Evolutionary conservation across 2,113 vertebrate genomes (phyloP).

Genomic region (Blennius ocellaris): DNA sequence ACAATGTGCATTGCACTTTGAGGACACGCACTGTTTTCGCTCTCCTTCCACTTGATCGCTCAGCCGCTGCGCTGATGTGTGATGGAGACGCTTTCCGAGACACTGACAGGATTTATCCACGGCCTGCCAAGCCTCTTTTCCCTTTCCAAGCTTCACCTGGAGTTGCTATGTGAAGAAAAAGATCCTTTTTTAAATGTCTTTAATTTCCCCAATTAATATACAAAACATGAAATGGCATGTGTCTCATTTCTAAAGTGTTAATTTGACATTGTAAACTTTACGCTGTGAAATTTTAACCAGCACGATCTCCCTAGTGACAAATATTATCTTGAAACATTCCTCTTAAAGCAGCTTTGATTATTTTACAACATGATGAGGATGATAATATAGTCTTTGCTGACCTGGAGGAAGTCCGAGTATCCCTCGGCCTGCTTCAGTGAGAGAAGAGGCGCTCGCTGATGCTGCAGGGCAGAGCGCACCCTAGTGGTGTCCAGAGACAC

Average conservation of each 20-base stretch:
- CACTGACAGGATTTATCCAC: constrained; percentile 73
- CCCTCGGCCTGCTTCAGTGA: constrained; percentile 81
- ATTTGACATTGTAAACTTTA: too few relatives aligned
- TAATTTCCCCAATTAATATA: too few relatives aligned
- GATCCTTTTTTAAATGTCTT: too few relatives aligned
- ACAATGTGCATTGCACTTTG: too few relatives aligned
- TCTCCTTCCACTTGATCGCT: constrained; percentile 76
- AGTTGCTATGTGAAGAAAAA: constrained; percentile 79
- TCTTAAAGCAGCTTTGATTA: not conserved
- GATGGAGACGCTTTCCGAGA: constrained; percentile 80
- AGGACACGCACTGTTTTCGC: constrained; percentile 75
- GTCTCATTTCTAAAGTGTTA: too few relatives aligned
- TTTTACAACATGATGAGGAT: not conserved
- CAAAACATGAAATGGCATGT: too few relatives aligned
- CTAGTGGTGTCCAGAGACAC: constrained; percentile 74
- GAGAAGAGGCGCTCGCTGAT: constrained; percentile 70
- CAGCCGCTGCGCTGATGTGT: constrained; percentile 75
- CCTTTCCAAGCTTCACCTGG: constrained; percentile 78
- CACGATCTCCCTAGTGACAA: too few relatives aligned
- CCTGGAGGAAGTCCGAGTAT: constrained; percentile 86
- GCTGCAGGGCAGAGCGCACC: constrained; percentile 79
- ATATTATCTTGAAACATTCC: not conserved
- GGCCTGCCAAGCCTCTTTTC: constrained; percentile 80
- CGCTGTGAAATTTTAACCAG: too few relatives aligned
- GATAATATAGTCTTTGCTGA: constrained; percentile 59